Evolutionary conservation across 2,797 vertebrate genomes (phyloP).

Genomic region (Rhabdophis nuchalis): DNA sequence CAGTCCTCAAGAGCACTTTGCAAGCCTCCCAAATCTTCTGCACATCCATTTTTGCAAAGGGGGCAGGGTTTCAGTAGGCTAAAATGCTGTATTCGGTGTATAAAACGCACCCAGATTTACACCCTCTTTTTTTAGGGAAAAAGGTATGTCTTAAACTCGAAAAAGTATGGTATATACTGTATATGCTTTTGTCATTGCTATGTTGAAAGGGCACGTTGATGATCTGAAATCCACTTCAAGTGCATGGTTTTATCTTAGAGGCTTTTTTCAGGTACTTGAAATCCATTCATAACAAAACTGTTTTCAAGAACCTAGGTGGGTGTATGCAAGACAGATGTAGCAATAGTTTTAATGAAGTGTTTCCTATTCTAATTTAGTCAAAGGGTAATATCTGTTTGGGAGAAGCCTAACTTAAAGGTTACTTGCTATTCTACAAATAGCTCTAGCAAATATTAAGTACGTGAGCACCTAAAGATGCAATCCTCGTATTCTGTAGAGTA

Average conservation of each 20-base stretch:
- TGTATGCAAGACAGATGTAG: conserved; percentile 11
- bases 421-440: neutral
- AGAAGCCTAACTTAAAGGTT: conserved; percentile 10
- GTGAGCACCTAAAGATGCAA: neutral
- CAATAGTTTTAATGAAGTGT: conserved; percentile 6
- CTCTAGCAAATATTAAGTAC: neutral
- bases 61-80: no score
- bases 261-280: conserved; percentile 16
- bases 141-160: no score
- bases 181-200: neutral
- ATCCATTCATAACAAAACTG: conserved; percentile 24
- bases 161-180: no score
- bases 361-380: conserved; percentile 33
- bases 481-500: neutral
- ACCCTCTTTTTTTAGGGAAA: no score
- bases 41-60: no score
- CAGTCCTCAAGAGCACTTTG: no score
- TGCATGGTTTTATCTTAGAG: neutral
- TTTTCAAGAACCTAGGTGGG: conserved; percentile 23
- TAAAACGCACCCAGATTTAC: no score
- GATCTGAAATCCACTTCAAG: conserved; percentile 21
- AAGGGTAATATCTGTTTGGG: conserved; percentile 24
- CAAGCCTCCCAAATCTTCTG: no score
- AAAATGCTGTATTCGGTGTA: no score
- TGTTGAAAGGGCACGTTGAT: neutral